A percentile compares a stretch with the other conserved stretches of the same genome.
These are phyloP conservation scores for Tarsius wallacei DNA, from an alignment of 2,797 vertebrate genomes.

Conservation along the genomic window DNA sequence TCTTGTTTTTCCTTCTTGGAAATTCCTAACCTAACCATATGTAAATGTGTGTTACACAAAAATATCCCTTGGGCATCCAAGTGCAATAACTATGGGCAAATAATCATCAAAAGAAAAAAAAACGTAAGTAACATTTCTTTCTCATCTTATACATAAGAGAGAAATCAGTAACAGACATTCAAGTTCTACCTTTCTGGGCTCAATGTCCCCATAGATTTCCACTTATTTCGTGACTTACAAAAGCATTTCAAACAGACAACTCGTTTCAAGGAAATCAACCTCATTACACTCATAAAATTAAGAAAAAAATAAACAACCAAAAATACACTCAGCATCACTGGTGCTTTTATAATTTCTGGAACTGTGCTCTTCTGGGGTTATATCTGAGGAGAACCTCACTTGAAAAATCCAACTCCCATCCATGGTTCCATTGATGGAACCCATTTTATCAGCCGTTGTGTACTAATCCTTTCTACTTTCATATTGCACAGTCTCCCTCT, in stretches of 20 bases:
- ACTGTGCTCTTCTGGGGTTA: background rate
- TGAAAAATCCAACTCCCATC: slow-evolving; percentile 10
- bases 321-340: background rate
- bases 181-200: slow-evolving; percentile 72
- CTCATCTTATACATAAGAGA: slow-evolving; percentile 79
- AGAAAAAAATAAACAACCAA: slow-evolving; percentile 17
- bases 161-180: slow-evolving; percentile 64
- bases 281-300: background rate
- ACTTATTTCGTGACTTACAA: slow-evolving; percentile 70
- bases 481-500: no score
- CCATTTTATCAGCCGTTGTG: background rate
- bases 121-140: slow-evolving; percentile 72
- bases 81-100: slow-evolving; percentile 77
- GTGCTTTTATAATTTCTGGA: slow-evolving; percentile 41
- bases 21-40: slow-evolving; percentile 80
- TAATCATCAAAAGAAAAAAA: slow-evolving; percentile 79
- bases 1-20: slow-evolving; percentile 75
- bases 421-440: background rate
- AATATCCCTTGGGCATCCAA: slow-evolving; percentile 77
- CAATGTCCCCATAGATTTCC: slow-evolving; percentile 49
- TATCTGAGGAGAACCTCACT: slow-evolving; percentile 9
- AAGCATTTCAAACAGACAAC: slow-evolving; percentile 69
- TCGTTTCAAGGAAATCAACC: slow-evolving; percentile 48
- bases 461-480: background rate
- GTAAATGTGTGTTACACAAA: slow-evolving; percentile 85